These are phyloP conservation scores for Hormaphis cornu DNA, from an alignment of 1,140 invertebrate genomes.

Conservation along the genomic window DNA sequence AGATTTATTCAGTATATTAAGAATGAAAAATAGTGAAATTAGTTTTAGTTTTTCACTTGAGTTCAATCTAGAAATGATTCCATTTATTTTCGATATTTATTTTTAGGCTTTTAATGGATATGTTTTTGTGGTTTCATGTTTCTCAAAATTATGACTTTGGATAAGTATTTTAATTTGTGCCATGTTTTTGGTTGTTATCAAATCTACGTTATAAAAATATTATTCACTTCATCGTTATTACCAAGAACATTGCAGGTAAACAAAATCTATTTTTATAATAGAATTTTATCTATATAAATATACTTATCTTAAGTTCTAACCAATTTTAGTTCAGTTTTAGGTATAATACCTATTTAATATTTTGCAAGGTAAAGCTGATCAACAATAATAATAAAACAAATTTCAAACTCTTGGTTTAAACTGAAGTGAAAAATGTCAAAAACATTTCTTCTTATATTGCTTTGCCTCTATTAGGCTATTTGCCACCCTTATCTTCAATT, in stretches of 20 bases:
- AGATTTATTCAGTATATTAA: neutral
- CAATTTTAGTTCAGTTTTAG: slow-evolving; percentile 2
- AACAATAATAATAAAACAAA: slow-evolving; percentile 13
- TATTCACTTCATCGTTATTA: slow-evolving; percentile 29
- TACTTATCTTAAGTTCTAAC: too few relatives aligned
- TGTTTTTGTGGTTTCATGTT: slow-evolving; percentile 22
- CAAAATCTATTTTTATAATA: slow-evolving; percentile 20
- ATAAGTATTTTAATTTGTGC: slow-evolving; percentile 8
- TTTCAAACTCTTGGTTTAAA: slow-evolving; percentile 10
- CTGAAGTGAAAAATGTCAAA: slow-evolving; percentile 19
- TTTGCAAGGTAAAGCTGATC: slow-evolving; percentile 15
- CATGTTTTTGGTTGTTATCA: slow-evolving; percentile 19
- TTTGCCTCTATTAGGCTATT: too few relatives aligned
- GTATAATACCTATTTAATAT: neutral
- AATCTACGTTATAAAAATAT: slow-evolving; percentile 21
- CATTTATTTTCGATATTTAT: neutral
- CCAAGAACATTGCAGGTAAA: slow-evolving; percentile 30
- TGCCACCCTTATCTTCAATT: too few relatives aligned
- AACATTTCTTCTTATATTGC: too few relatives aligned
- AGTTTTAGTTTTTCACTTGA: slow-evolving; percentile 23
- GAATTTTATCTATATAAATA: slow-evolving; percentile 17
- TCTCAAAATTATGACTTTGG: slow-evolving; percentile 14
- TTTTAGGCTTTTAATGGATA: neutral
- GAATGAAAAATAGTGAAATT: neutral
- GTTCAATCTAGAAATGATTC: slow-evolving; percentile 3